Percentiles rank a stretch among this genome's conserved stretches.
phyloP scores from a whole-genome alignment of 2,113 vertebrate species.

The Tringa solitaria region DNA sequence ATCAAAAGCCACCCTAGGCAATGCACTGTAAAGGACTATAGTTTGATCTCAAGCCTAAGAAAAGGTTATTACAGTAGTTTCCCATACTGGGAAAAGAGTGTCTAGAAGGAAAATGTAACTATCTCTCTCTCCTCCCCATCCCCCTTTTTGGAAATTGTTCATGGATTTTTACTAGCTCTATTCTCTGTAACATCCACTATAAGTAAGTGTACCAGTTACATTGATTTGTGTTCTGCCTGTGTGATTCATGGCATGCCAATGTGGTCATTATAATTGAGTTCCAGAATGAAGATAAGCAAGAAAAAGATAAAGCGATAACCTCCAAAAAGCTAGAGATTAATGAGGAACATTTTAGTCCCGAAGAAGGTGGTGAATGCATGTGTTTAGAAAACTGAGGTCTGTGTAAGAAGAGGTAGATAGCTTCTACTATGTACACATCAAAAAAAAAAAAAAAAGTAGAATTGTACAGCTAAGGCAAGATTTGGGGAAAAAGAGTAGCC shows the following conservation, averaged over 20 bases:
- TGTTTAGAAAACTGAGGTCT: background rate
- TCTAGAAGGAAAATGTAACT: background rate
- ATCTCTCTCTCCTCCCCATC: background rate
- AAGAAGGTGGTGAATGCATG: background rate
- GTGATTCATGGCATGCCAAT: constrained; percentile 37
- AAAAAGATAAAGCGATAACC: constrained; percentile 6
- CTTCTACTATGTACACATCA: background rate
- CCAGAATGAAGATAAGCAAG: constrained; percentile 40
- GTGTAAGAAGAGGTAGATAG: background rate
- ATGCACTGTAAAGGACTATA: background rate
- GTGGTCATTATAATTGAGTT: constrained; percentile 45
- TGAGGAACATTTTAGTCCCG: background rate
- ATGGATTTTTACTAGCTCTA: constrained; percentile 3
- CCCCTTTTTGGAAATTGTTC: background rate
- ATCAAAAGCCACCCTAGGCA: background rate
- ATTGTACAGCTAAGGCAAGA: background rate
- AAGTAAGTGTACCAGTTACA: background rate
- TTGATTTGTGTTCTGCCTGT: constrained; percentile 2
- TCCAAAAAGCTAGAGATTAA: constrained; percentile 13
- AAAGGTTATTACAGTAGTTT: background rate
- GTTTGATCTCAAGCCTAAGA: background rate
- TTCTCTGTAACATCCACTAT: background rate
- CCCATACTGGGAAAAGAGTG: background rate
- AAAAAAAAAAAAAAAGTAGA: background rate
- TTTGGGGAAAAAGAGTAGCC: background rate